Evolutionary conservation across 2,113 vertebrate species (phyloP), one percentile per base, ranked within the genome.

Genomic region (Carollia perspicillata): DNA sequence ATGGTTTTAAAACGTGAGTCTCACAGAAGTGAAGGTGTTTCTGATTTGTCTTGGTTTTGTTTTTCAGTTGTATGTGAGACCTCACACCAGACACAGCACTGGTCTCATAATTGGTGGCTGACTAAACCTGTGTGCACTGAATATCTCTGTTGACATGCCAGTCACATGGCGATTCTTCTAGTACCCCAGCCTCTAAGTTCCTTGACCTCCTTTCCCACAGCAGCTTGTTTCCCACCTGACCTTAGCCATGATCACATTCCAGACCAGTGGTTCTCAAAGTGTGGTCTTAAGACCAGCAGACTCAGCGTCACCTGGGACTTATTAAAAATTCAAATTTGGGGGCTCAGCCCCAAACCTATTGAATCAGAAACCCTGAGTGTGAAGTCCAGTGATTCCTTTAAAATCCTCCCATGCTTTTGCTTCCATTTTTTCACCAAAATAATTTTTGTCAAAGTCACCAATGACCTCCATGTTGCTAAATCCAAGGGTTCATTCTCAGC

Each of bases 11-110:
- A 92, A 53, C 85, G 8, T 75, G 51, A 74, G 11, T 72, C 55
- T 95, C 44, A 51, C 4, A 79, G 22, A 51, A 47, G n/a, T 81
- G 58, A 49, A 93, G n/a, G 22, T 55, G 14, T 84, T 79, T 84
- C 79, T 69, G 35, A 81, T 72, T 65, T 78, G 53, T 89, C 55
- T 90, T 90, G n/a, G 65, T 60, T 95, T 75, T 93, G 5, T 80
- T 83, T 68, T 78, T 86, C 72, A 10, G 42, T 58, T 72, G 17
- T 88, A 14, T 66, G 17, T 49, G 35, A 74, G 44, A 42, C n/a
- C 28, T 90, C 12, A 72, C 33, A 93, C 22, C n/a, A 69, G 20
- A 78, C 2, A 53, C 42, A 75, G 37, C 42, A 10, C 26, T 83
- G 55, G 40, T 47, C 35, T 93, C 35, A 42, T 23, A 58, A 5